Percentiles rank a stretch among this genome's conserved stretches.
Conservation (phyloP, 2,888 invertebrate genomes). For the Cecidostiba fungosa region DNA sequence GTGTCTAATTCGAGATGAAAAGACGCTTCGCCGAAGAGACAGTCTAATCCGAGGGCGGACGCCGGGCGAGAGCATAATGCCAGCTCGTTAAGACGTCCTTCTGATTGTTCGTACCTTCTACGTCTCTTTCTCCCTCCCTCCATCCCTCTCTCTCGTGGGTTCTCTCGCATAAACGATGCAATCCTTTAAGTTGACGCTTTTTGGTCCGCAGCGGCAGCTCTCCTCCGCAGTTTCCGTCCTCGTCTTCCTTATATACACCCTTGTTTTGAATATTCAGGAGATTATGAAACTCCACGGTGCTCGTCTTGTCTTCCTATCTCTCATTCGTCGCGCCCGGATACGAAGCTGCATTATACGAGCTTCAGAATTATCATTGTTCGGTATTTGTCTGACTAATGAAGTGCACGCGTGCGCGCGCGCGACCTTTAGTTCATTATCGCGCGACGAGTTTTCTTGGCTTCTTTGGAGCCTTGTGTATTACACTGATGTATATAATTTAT, state of each 20-base stretch:
- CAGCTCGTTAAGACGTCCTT: conserved; percentile 52
- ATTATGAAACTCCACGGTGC: conserved; percentile 11
- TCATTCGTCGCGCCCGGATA: not conserved
- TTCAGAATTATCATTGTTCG: conserved; percentile 8
- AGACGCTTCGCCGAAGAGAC: not conserved
- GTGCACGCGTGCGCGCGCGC: not conserved
- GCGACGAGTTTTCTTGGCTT: not conserved
- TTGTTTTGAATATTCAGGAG: conserved; percentile 45
- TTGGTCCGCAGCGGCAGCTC: not conserved
- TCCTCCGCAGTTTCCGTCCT: not conserved
- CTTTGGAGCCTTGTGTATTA: too few species aligned
- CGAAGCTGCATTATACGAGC: not conserved
- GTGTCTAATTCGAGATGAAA: conserved; percentile 42
- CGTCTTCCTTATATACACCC: not conserved
- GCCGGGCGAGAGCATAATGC: conserved; percentile 41
- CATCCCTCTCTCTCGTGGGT: conserved; percentile 2
- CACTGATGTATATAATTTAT: too few species aligned
- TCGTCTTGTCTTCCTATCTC: not conserved
- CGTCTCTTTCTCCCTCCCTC: conserved; percentile 8
- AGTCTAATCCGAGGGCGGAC: conserved; percentile 24
- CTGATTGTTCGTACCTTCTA: conserved; percentile 37
- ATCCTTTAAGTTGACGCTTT: conserved; percentile 30
- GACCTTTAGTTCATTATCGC: not conserved
- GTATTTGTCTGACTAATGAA: conserved; percentile 45
- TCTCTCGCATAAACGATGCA: conserved; percentile 38